A percentile compares a stretch with the other conserved stretches of the same genome.
Evolutionary conservation across 2,113 vertebrate genomes (phyloP).

Genomic region (Eretmochelys imbricata): DNA sequence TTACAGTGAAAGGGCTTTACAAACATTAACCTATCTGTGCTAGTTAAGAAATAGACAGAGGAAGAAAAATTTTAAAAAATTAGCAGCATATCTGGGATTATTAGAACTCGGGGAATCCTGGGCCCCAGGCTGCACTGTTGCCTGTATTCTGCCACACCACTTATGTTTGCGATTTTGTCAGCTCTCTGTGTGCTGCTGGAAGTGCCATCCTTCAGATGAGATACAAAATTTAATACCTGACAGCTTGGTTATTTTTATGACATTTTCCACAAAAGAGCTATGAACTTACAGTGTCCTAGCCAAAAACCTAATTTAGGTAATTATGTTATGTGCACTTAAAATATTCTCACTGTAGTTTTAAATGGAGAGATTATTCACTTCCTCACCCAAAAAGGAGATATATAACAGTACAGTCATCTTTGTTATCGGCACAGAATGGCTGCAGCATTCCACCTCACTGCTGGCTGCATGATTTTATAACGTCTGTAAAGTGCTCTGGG

Average conservation of each 20-base stretch:
- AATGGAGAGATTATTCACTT: neutral
- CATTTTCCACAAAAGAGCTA: neutral
- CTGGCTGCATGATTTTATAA: neutral
- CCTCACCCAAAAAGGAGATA: neutral
- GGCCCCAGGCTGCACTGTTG: neutral
- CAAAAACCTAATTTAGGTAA: neutral
- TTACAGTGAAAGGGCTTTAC: neutral
- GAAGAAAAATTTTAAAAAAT: neutral
- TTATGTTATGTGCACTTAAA: rapidly evolving
- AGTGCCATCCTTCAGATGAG: neutral
- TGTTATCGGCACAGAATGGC: neutral
- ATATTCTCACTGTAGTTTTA: neutral
- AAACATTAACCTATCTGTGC: neutral
- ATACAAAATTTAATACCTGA: neutral
- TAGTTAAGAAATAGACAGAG: neutral
- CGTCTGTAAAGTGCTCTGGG: neutral
- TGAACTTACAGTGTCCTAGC: rapidly evolving
- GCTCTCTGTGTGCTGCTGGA: neutral
- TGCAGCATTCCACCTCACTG: rapidly evolving
- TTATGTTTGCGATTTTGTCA: neutral
- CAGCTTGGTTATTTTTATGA: neutral
- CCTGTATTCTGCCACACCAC: rapidly evolving
- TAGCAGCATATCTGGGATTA: neutral
- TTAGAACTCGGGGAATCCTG: neutral
- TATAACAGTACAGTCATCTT: neutral